A percentile compares a stretch with the other conserved stretches of the same genome.
Conservation (phyloP, 30 jellyfish, hydroid and myxozoan genomes). For the Hydractinia echinata region DNA sequence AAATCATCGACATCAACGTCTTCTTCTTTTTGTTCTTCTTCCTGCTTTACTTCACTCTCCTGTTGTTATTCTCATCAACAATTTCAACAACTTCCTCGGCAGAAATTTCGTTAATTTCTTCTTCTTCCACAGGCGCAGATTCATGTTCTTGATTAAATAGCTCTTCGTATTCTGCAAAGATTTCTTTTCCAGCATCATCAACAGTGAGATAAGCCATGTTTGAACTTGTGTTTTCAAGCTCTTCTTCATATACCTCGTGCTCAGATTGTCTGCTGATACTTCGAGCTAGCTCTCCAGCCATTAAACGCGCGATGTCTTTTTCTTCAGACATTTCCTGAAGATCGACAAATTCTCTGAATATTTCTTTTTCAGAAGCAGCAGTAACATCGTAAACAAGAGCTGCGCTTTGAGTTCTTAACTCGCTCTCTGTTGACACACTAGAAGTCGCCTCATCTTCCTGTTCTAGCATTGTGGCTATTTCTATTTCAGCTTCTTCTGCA, state of each 20-base stretch:
- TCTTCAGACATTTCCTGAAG: neutral
- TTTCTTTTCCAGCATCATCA: constrained; percentile 11
- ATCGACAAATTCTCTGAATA: neutral
- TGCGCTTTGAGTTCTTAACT: neutral
- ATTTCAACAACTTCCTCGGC: neutral
- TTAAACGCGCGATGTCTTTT: neutral
- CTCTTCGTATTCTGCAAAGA: neutral
- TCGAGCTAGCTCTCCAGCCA: neutral
- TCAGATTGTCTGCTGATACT: neutral
- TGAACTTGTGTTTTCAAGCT: neutral
- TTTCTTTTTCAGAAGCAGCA: neutral
- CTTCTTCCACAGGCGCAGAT: neutral
- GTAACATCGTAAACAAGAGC: neutral
- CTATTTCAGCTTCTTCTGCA: constrained; percentile 7
- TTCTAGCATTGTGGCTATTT: neutral
- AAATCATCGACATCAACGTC: neutral
- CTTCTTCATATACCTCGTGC: neutral
- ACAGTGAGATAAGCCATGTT: neutral
- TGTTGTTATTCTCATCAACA: neutral
- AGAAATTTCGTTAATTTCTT: neutral
- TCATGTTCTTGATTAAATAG: neutral
- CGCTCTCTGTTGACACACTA: too few relatives aligned
- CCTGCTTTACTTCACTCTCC: neutral
- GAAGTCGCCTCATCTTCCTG: too few relatives aligned
- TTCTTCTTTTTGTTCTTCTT: constrained; percentile 1